These are phyloP conservation scores for Micromesistius poutassou DNA, from an alignment of 2,797 vertebrate species.

Conservation along the genomic window DNA sequence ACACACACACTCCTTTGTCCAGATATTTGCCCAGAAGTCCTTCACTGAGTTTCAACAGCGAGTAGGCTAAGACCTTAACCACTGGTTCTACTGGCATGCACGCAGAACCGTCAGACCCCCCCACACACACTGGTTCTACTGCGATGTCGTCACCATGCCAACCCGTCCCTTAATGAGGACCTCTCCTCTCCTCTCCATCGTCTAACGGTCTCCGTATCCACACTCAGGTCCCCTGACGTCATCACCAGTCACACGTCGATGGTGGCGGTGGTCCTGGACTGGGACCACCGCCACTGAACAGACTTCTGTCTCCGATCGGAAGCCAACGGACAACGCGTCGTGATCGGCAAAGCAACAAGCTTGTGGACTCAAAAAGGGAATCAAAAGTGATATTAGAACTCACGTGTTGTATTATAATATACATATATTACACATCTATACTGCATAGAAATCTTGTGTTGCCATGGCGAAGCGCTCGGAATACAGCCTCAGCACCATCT, in stretches of 20 bases:
- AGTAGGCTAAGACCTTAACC: background rate
- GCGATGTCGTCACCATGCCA: background rate
- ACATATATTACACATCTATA: slow-evolving; percentile 49
- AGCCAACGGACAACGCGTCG: background rate
- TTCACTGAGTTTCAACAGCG: background rate
- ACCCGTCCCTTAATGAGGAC: background rate
- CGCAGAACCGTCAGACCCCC: background rate
- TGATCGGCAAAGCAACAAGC: background rate
- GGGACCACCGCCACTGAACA: background rate
- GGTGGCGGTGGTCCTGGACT: background rate
- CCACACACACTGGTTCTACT: background rate
- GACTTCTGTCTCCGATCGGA: background rate
- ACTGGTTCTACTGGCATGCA: background rate
- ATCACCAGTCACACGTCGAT: background rate
- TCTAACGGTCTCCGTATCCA: background rate
- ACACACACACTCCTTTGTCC: background rate
- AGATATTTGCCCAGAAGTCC: background rate
- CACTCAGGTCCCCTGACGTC: background rate
- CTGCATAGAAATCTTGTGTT: slow-evolving; percentile 58
- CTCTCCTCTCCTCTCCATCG: background rate
- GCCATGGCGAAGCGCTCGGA: slow-evolving; percentile 14
- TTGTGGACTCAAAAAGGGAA: slow-evolving; percentile 45
- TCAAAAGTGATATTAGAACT: slow-evolving; percentile 17
- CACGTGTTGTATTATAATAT: slow-evolving; percentile 41
- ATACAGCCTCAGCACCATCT: background rate